These are phyloP conservation scores for Encarsia formosa DNA, from an alignment of 2,888 invertebrate species.

Conservation along the genomic window DNA sequence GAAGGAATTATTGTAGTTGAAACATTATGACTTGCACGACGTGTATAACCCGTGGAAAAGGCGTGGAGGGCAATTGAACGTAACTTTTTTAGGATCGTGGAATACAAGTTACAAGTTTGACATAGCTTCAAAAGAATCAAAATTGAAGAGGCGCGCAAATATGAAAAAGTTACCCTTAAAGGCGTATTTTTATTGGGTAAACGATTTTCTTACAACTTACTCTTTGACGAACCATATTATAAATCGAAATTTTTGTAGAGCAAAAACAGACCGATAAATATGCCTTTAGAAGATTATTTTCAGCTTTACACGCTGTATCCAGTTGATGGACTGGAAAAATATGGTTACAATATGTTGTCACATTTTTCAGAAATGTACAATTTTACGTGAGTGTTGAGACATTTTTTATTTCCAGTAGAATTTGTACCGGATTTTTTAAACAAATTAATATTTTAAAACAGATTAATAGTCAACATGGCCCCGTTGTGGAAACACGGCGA, in stretches of 20 bases:
- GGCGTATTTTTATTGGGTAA: constrained; percentile 5
- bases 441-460: neutral
- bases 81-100: constrained; percentile 34
- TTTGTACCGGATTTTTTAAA: too few relatives aligned
- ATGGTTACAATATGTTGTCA: constrained; percentile 20
- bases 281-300: constrained; percentile 11
- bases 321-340: constrained; percentile 5
- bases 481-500: constrained; percentile 17
- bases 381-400: constrained; percentile 29
- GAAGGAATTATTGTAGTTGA: too few relatives aligned
- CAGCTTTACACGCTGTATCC: constrained; percentile 5
- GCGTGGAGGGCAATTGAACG: constrained; percentile 29
- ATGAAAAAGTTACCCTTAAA: neutral
- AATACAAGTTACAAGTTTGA: neutral
- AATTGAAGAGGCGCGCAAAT: constrained; percentile 3
- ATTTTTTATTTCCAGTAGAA: too few relatives aligned
- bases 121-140: too few relatives aligned
- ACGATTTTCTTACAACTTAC: too few relatives aligned
- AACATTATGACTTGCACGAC: constrained; percentile 34
- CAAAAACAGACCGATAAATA: constrained; percentile 5
- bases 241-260: constrained; percentile 1
- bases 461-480: neutral
- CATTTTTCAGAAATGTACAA: constrained; percentile 31
- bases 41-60: constrained; percentile 34
- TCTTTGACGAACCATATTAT: too few relatives aligned